Base-by-base conservation (phyloP, 2,888 invertebrate genomes). In the Epiblema foenella region DNA sequence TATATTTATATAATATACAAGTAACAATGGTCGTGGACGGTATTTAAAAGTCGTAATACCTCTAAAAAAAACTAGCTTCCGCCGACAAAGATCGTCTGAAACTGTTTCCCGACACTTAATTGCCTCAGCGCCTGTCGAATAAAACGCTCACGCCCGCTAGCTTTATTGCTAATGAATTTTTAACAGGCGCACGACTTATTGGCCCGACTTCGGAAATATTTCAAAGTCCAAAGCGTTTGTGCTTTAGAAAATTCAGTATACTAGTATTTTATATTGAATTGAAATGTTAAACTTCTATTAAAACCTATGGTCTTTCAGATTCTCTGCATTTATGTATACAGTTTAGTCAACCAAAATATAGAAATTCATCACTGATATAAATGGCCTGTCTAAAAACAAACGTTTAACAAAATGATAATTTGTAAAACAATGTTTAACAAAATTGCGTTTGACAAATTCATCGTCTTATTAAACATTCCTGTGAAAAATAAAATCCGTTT, bases 101-200 rank as follows among this genome's bases (percentile, higher is more conserved):
- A 68, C 20, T 68, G 62, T 62, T 56, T 56, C 68, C 37, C 62
- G 18, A 18, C 62, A 60, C 68, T 68, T 68, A 68, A 62, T 68
- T 68, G 68, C 56, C 33, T 68, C 60, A 62, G 62, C 62, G 60
- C 68, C 62, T 62, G 68, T 56, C 68, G 62, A 62, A 56, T 62
- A 62, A 68, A 62, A 56, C 60, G 52, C 20, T 56, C 11, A 15
- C 52, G 42, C 42, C 54, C 8, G 60, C 42, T 46, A 29, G 42
- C 20, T 68, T 68, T 49, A 68, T 68, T 68, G 68, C 68, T 49
- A 56, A 54, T 68, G 46, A 56, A 68, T 68, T 68, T 67, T 68
- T 68, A 56, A 68, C 68, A 68, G 68, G 68, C 68, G 68, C 68
- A 49, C 33, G 60, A 68, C 56, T 68, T 68, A 46, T 56, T 51